Evolutionary conservation across 2,797 vertebrate genomes (phyloP), one percentile per base, ranked within the genome.

Genomic region (Acanthis flammea): DNA sequence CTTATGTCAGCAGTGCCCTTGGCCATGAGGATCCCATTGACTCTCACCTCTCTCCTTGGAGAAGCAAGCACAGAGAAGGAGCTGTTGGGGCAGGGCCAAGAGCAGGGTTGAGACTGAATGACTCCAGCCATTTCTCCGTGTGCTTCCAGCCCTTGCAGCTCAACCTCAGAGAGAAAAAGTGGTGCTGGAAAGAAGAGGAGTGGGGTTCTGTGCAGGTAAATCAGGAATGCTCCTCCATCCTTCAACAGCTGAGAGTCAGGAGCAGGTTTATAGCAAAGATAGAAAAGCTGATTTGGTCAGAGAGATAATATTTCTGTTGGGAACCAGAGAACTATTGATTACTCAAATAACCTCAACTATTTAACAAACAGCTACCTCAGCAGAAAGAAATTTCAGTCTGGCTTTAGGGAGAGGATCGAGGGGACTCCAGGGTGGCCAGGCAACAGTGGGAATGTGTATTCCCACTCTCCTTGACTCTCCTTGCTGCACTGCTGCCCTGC

Each of bases 321-420:
- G 58, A 92, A 92, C 17, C 60, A 80, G 78, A 71, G 61, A 83
- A 47, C 87, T 91, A 94, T 88, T 50, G 95, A 90, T 96, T 90
- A 48, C 79, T 91, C 75, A 66, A 68, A 37, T 67, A 74, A 80
- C 81, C 94, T 91, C 82, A 77, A 75, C 74, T 74, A 42, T 74
- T 80, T 74, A 84, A 85, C 55, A 93, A 91, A 63, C 5, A 14
- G 72, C 68, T 79, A 23, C 57, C 63, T 88, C 87, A 95, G 91
- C 94, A 92, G 75, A 65, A 79, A 72, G 78, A 61, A 68, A 67
- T 58, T 73, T 54, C 72, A 83, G 68, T 65, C 82, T 54, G 61
- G 28, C 45, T 57, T 76, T 67, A 24, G 53, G 35, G 61, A 86
- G 60, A 79, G 61, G 60, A 58, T 4, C 0, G 23, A 57, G 17